Evolutionary conservation across 1,140 invertebrate species (phyloP).

Genomic region (Zophobas morio): DNA sequence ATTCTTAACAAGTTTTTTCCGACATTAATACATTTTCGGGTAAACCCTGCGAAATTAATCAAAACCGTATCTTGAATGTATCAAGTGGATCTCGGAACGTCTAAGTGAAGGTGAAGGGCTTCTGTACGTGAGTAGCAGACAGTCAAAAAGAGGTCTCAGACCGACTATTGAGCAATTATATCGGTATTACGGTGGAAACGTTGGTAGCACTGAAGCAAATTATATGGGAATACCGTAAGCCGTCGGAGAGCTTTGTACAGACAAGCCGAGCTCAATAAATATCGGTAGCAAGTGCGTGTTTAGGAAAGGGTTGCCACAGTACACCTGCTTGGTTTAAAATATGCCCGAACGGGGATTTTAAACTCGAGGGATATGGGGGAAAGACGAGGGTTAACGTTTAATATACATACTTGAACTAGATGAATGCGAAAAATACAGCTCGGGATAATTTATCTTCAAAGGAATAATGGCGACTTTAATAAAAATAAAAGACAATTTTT

Average conservation of each 20-base stretch:
- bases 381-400: slow-evolving; percentile 14
- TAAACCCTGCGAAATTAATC: neutral
- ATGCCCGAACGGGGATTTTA: slow-evolving; percentile 11
- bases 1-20: neutral
- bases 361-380: neutral
- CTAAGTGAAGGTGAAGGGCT: neutral
- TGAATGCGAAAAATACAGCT: neutral
- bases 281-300: slow-evolving; percentile 17
- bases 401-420: neutral
- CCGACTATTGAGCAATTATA: slow-evolving; percentile 11
- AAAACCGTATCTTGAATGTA: neutral
- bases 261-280: slow-evolving; percentile 29
- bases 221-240: slow-evolving; percentile 12
- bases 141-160: neutral
- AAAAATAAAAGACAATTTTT: neutral
- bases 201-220: slow-evolving; percentile 3
- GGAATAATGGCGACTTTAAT: neutral
- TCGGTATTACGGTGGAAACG: slow-evolving; percentile 10
- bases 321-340: slow-evolving; percentile 41
- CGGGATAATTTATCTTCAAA: too few species aligned
- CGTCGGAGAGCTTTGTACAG: slow-evolving; percentile 17
- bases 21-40: neutral
- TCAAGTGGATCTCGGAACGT: neutral
- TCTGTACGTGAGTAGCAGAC: neutral
- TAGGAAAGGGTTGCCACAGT: slow-evolving; percentile 3